Base-by-base conservation (phyloP, 2,888 invertebrate species). In the Pseudococcus jackbeardsleyi region DNA sequence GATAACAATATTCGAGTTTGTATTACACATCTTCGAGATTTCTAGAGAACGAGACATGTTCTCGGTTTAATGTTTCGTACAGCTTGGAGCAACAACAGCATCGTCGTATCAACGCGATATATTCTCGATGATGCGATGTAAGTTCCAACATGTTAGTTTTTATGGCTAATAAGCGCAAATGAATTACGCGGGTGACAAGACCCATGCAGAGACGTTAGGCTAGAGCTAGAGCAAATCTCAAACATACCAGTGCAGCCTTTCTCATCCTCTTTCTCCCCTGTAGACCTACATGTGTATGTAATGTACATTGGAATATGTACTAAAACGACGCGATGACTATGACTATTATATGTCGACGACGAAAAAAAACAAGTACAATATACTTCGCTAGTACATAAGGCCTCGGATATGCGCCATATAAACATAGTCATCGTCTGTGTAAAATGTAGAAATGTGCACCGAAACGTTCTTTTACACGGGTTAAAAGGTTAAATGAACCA, bases 161-260 rank as follows among this genome's bases (percentile, higher is more conserved):
- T 79, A 79, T 79, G 79, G 79, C 79, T 79, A 79, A 79, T 79
- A 79, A 79, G 42, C 79, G 79, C 79, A 46, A 79, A 79, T 79
- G 79, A 79, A 79, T 79, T 79, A 79, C 79, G 79, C 79, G 79
- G 79, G 79, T 79, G 79, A 79, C 79, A 79, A 79, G 79, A 79
- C 79, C 79, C 79, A 79, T 79, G 79, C 79, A 46, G 79, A 79
- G 79, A 79, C 8, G 64, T 33, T 33, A 33, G 26, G 26, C 22
- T 59, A 64, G 19, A 59, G 26, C 22, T 59, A 64, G 19, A 59
- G 19, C n/a, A 59, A 59, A 59, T 59, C 59, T 59, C 19, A 19
- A 19, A 19, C 59, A 19, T 59, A 59, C 59, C 59, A 59, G 17
- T 46, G 6, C 15, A 54, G n/a, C 59, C 19, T 59, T 59, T 50